A percentile compares a stretch with the other conserved stretches of the same genome.
phyloP scores from a whole-genome alignment of 2,888 invertebrate genomes.

The Scrobipalpa costella region DNA sequence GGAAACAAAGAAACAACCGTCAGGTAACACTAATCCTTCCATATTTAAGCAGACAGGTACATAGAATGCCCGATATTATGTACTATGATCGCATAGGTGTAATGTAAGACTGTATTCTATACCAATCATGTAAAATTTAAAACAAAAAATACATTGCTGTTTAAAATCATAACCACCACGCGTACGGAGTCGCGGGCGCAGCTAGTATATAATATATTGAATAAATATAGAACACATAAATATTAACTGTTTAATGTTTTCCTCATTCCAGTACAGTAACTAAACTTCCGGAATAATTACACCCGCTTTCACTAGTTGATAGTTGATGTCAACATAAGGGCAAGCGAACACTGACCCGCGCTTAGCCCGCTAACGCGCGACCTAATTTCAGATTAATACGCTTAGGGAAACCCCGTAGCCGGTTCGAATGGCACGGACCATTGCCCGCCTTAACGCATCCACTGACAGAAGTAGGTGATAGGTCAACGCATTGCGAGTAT shows the following conservation, averaged over 20 bases:
- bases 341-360: constrained; percentile 67
- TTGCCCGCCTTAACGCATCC: constrained; percentile 29
- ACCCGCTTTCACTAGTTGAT: constrained; percentile 1
- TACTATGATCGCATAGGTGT: too few relatives aligned
- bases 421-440: constrained; percentile 72
- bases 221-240: too few relatives aligned
- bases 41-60: too few relatives aligned
- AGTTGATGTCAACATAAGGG: constrained; percentile 19
- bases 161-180: too few relatives aligned
- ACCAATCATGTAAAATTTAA: too few relatives aligned
- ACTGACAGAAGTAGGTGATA: constrained; percentile 36
- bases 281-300: neutral
- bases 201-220: too few relatives aligned
- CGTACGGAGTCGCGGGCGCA: too few relatives aligned
- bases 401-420: constrained; percentile 80
- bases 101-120: too few relatives aligned
- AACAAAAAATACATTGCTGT: too few relatives aligned
- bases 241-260: neutral
- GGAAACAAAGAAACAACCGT: too few relatives aligned
- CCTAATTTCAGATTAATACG: constrained; percentile 80
- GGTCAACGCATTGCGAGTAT: neutral
- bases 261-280: neutral
- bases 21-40: too few relatives aligned
- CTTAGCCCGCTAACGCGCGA: constrained; percentile 73
- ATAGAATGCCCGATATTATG: too few relatives aligned